phyloP scores from a whole-genome alignment of 1,140 invertebrate genomes.

The Drosophila setifemur region DNA sequence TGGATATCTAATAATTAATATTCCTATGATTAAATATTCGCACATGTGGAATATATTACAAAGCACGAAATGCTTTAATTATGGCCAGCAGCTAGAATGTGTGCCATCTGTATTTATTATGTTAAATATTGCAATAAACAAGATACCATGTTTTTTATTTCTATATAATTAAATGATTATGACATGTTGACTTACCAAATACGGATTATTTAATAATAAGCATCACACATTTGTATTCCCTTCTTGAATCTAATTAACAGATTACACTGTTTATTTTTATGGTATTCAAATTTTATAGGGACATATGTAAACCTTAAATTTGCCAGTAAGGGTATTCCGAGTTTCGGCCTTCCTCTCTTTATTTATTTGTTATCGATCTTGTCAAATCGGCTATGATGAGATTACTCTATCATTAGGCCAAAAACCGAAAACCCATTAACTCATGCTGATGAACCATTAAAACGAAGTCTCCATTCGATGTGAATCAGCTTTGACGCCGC shows the following conservation, averaged over 20 bases:
- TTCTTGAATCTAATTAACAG: constrained; percentile 31
- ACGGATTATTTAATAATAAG: constrained; percentile 34
- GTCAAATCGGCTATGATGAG: constrained; percentile 61
- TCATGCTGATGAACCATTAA: constrained; percentile 76
- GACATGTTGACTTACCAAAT: constrained; percentile 37
- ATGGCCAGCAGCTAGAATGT: constrained; percentile 49
- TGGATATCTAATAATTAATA: not conserved
- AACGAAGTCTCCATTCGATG: constrained; percentile 38
- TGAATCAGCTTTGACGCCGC: constrained; percentile 51
- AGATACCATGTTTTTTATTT: constrained; percentile 33
- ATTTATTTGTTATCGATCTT: constrained; percentile 23
- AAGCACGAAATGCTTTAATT: constrained; percentile 1
- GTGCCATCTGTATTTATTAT: constrained; percentile 38
- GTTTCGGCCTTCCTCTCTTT: constrained; percentile 9
- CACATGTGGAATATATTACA: constrained; percentile 15
- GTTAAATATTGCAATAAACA: constrained; percentile 58
- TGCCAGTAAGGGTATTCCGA: too few relatives aligned
- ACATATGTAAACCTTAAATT: too few relatives aligned
- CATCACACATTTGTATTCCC: constrained; percentile 1
- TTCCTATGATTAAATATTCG: constrained; percentile 4
- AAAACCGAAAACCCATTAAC: constrained; percentile 60
- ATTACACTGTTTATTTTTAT: constrained; percentile 49
- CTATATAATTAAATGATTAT: constrained; percentile 65
- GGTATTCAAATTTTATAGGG: too few relatives aligned
- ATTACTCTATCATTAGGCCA: constrained; percentile 62